Base-by-base conservation (phyloP, 2,113 vertebrate species). In the Neolamprologus cancellatus region DNA sequence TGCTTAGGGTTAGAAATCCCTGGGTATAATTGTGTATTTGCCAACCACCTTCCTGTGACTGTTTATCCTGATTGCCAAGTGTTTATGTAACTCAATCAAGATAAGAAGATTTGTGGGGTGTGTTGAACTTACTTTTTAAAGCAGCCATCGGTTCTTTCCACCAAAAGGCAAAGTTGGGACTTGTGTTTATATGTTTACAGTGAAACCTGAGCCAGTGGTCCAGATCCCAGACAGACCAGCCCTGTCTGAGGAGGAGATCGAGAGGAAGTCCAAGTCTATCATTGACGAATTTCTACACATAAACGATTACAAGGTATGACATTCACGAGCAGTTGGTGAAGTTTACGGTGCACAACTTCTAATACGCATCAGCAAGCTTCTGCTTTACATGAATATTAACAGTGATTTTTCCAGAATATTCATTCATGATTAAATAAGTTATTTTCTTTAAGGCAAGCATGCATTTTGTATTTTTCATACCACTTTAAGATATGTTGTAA, bases 221-320 rank as follows among this genome's bases (percentile, higher is more conserved):
- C 94, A 93, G 48, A 93, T 30, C 5, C 90, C 94, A 34, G 97
- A 97, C 81, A 97, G 96, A 93, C 91, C 97, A 54, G 88, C 87
- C 0, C 86, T 98, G 52, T 97, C 98, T 50, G 98, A 98, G 87
- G 98, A 98, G 59, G 98, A 98, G 89, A 94, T 98, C 39, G 98
- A 98, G 94, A 97, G 97, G 88, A 99, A 98, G 91, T 98, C 96
- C 81, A 98, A 96, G 94, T 96, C 98, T 85, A 99, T 99, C 90
- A 98, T 99, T 85, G 99, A 99, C 71, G 99, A 99, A 93, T 99
- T 99, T 94, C 96, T 99, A 87, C 98, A 99, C 95, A 99, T 99
- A 93, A 99, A 98, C 14, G 99, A 99, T 95, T 97, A 97, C 92
- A 99, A 99, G 98, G 99, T 98, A 94, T 82, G 23, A 76, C 17